A percentile compares a stretch with the other conserved stretches of the same genome.
Evolutionary conservation across 2,797 vertebrate species (phyloP).

Genomic region (Emys orbicularis): DNA sequence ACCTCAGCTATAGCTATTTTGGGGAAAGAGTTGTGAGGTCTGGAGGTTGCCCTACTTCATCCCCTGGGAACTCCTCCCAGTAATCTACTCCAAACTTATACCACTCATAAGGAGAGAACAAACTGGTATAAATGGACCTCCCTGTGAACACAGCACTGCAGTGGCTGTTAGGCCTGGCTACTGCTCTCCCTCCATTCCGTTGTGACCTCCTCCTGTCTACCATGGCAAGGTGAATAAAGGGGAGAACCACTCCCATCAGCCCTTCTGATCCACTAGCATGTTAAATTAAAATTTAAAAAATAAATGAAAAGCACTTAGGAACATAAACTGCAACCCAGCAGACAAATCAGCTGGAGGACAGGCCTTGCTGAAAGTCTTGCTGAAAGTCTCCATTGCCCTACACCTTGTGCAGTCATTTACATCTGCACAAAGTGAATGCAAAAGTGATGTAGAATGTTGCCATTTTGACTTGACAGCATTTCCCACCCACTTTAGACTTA

Average conservation of each 20-base stretch:
- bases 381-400: not conserved
- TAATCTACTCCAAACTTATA: not conserved
- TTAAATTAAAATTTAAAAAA: not conserved
- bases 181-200: not conserved
- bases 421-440: not conserved
- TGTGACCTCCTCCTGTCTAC: not conserved
- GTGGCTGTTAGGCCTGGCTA: not conserved
- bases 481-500: slow-evolving; percentile 35
- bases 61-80: not conserved
- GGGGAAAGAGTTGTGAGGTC: not conserved
- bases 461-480: slow-evolving; percentile 31
- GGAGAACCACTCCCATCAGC: not conserved
- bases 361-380: not conserved
- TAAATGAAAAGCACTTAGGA: not conserved
- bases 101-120: not conserved
- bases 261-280: not conserved
- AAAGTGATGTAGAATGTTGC: not conserved
- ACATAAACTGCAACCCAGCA: not conserved
- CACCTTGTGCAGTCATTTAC: not conserved
- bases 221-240: not conserved
- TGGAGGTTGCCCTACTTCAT: not conserved
- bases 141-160: not conserved
- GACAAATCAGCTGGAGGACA: not conserved
- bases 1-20: not conserved
- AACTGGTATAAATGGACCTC: not conserved